A percentile compares a stretch with the other conserved stretches of the same genome.
Evolutionary conservation across 2,113 vertebrate genomes (phyloP).

Genomic region (Sciurus niger): DNA sequence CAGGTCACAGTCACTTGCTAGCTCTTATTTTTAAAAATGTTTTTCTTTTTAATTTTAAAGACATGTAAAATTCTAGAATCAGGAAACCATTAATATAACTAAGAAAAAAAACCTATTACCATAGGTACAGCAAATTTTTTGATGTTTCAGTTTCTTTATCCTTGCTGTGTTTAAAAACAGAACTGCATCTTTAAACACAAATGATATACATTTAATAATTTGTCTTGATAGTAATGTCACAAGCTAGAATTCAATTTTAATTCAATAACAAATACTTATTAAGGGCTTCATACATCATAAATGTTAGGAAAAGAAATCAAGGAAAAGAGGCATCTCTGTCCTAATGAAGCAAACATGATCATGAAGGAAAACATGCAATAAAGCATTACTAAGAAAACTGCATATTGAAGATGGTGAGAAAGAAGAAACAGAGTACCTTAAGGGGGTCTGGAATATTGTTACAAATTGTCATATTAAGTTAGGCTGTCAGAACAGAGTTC

Average conservation of each 20-base stretch:
- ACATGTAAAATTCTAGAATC: neutral
- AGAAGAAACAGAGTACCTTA: neutral
- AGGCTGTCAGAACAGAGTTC: neutral
- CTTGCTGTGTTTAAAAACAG: neutral
- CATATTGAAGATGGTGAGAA: neutral
- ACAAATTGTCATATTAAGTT: neutral
- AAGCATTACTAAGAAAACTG: neutral
- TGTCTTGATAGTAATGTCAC: slow-evolving; percentile 14
- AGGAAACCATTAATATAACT: neutral
- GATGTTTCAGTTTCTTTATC: neutral
- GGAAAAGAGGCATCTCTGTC: neutral
- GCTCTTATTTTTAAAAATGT: neutral
- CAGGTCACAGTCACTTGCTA: neutral
- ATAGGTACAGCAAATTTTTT: neutral
- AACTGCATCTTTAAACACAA: slow-evolving; percentile 61
- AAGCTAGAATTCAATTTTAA: neutral
- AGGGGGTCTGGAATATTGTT: neutral
- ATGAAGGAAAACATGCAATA: neutral
- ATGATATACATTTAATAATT: slow-evolving; percentile 26
- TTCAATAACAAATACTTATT: slow-evolving; percentile 30
- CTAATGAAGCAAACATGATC: neutral
- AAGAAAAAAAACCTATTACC: neutral
- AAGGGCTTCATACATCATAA: neutral
- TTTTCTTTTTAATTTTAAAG: neutral
- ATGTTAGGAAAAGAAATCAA: neutral